Conservation (phyloP, 2,797 vertebrate species). For the Etheostoma perlongum region DNA sequence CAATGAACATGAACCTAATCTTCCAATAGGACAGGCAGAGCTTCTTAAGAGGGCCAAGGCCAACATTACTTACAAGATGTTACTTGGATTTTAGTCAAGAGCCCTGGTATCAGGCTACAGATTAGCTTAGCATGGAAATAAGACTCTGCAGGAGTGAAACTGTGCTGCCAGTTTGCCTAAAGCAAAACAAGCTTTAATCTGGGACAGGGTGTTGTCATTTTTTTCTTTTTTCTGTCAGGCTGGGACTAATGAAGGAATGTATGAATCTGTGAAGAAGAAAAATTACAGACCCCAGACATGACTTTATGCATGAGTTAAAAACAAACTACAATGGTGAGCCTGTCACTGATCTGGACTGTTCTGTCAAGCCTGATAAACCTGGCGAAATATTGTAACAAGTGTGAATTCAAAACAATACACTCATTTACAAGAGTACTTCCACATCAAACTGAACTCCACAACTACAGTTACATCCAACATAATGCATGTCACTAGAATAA, state of each 20-base stretch:
- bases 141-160: slow-evolving; percentile 44
- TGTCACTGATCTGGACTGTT: background rate
- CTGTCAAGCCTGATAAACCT: slow-evolving; percentile 10
- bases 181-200: slow-evolving; percentile 50
- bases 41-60: slow-evolving; percentile 10
- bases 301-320: background rate
- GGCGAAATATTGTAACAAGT: background rate
- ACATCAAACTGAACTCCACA: background rate
- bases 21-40: slow-evolving; percentile 12
- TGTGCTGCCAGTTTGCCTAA: slow-evolving; percentile 42
- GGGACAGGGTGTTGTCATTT: slow-evolving; percentile 16
- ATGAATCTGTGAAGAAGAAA: background rate
- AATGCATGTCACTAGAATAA: background rate
- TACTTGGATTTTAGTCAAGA: slow-evolving; percentile 63
- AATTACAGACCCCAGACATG: background rate
- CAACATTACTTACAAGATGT: slow-evolving; percentile 29
- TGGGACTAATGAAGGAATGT: background rate
- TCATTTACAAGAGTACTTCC: background rate
- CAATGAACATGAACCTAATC: slow-evolving; percentile 50
- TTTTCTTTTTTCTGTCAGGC: slow-evolving; percentile 15
- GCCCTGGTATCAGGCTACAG: slow-evolving; percentile 52
- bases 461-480: background rate
- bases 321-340: background rate
- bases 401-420: slow-evolving; percentile 25
- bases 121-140: slow-evolving; percentile 57